Evolutionary conservation across 2,888 invertebrate genomes (phyloP), one percentile per base, ranked within the genome.

Genomic region (Microplitis manilae): DNA sequence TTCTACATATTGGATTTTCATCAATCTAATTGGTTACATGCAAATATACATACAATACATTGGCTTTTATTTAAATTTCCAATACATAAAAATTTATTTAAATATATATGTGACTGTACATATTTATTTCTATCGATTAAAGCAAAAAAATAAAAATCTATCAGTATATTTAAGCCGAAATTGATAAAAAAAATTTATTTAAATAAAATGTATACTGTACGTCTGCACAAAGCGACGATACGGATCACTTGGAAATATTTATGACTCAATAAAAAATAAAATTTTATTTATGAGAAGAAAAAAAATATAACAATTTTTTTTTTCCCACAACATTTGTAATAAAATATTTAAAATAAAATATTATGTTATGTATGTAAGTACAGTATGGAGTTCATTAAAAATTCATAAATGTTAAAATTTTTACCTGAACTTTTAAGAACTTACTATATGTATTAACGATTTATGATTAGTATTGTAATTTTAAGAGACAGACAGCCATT

Each of bases 171-270:
- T 30, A 50, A 50, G 13, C 9, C 1, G 4, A 50, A 50, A 8
- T 8, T 50, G 50, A 50, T 50, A 50, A 50, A 50, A 50, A 50
- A 50, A 13, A 13, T 50, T 50, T 79, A 78, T 79, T 78, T 72
- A 73, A 77, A 64, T 77, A 76, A 79, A 30, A 30, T 30, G 30
- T 30, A 30, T 30, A 30, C 30, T 30, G 30, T 30, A 30, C 30
- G 30, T 30, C 30, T 30, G 30, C 30, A 30, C 30, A 30, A 30
- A 79, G 9, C 77, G 77, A 68, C 79, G 75, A 77, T 73, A 77
- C 77, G 80, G 76, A 78, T 79, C 80, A 79, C 75, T 79, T 76
- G 73, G 75, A 77, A 77, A 73, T 65, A 62, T 38, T 67, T 30
- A 67, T 17, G 17, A 67, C 30, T 30, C 65, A 67, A 39, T 7